Conservation (phyloP, 2,888 invertebrate species). For the Sipha maydis region DNA sequence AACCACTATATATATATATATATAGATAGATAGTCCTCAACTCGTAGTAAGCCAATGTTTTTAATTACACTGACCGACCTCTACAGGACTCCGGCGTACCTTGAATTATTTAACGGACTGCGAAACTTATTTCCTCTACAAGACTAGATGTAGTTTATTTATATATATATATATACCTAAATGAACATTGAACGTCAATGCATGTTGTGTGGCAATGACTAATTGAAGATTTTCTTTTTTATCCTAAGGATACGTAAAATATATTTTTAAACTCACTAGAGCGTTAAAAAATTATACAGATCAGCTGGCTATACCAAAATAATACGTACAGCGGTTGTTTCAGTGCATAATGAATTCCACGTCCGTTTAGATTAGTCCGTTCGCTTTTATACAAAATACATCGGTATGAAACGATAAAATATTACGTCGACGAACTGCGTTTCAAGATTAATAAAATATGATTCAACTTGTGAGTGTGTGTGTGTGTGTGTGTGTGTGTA, state of each 20-base stretch:
- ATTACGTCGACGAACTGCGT: too few relatives aligned
- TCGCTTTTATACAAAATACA: too few relatives aligned
- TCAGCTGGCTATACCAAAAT: too few relatives aligned
- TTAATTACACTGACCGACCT: slow-evolving; percentile 34
- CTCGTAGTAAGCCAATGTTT: slow-evolving; percentile 23
- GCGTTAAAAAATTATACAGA: neutral
- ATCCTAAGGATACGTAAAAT: neutral
- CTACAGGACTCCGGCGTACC: neutral
- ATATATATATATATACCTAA: neutral
- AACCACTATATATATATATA: neutral
- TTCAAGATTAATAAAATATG: too few relatives aligned
- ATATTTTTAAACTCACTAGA: neutral
- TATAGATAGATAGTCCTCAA: neutral
- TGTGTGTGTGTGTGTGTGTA: too few relatives aligned
- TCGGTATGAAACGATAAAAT: too few relatives aligned
- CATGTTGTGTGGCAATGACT: neutral
- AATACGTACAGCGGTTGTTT: too few relatives aligned
- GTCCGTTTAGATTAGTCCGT: too few relatives aligned
- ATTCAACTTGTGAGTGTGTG: too few relatives aligned
- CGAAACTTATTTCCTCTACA: neutral
- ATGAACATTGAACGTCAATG: neutral
- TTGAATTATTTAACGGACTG: slow-evolving; percentile 38
- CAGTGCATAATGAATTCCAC: too few relatives aligned
- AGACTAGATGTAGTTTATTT: neutral
- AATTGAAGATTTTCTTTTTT: neutral